These are phyloP conservation scores for Dermolepida albohirtum DNA, from an alignment of 2,888 invertebrate species.

Conservation along the genomic window DNA sequence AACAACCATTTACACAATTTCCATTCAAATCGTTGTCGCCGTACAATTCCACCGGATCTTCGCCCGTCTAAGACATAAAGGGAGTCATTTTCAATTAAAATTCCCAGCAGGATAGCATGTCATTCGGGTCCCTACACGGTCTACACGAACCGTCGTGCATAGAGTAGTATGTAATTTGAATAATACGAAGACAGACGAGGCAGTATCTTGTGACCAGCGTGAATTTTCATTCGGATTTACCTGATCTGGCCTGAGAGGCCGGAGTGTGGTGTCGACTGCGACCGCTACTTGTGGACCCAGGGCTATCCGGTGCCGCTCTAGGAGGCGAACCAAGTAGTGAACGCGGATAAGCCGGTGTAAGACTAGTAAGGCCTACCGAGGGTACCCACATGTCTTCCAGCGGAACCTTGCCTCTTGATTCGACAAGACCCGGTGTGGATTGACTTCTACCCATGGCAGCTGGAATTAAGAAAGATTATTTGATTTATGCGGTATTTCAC, in stretches of 20 bases:
- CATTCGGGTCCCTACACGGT: conserved; percentile 14
- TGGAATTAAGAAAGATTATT: conserved; percentile 61
- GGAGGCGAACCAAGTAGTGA: conserved; percentile 66
- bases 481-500: neutral
- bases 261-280: conserved; percentile 61
- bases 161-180: conserved; percentile 35
- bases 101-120: conserved; percentile 25
- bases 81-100: conserved; percentile 38
- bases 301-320: conserved; percentile 67
- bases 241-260: conserved; percentile 63
- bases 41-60: conserved; percentile 26
- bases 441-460: conserved; percentile 96
- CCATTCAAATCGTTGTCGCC: conserved; percentile 30
- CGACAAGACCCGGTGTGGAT: conserved; percentile 95
- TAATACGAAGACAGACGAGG: conserved; percentile 13
- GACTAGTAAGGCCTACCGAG: conserved; percentile 61
- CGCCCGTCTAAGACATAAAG: conserved; percentile 24
- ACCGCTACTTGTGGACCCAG: conserved; percentile 67
- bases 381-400: conserved; percentile 87
- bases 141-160: conserved; percentile 30
- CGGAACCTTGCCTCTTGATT: conserved; percentile 90
- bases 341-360: conserved; percentile 57
- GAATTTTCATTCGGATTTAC: conserved; percentile 49
- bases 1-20: conserved; percentile 13
- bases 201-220: conserved; percentile 13